Base-by-base conservation (phyloP, 2,888 invertebrate genomes). In the Amphipoea oculea region DNA sequence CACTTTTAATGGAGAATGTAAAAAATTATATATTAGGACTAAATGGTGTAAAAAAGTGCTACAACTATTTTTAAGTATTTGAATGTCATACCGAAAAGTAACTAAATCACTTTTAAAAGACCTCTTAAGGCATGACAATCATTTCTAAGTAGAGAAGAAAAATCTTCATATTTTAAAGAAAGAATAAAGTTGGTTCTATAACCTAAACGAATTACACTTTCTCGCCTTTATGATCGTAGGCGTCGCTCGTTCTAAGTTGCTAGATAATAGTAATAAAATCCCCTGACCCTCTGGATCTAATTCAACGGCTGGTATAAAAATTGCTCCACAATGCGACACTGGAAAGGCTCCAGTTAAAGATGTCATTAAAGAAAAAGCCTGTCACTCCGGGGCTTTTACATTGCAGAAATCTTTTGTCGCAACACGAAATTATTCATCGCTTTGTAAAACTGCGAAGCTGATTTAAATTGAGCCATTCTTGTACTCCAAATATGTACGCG, bases 371-470 rank as follows among this genome's bases (percentile, higher is more conserved):
- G 88, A 89, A 92, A 91, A 87, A 88, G 89, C 85, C 90, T 87
- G 90, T 88, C 91, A 88, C 90, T 91, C 83, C 76, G 76, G 79
- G 79, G 85, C 87, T 88, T 89, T 89, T 89, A 88, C 86, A 87
- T 88, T 91, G 90, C 88, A 90, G 78, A 85, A 89, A 89, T 89
- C 90, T 90, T 92, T 92, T 92, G 91, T 92, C 89, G 90, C 90
- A 90, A 90, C 90, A 91, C 85, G 86, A 89, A 89, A 89, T 90
- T 91, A 91, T 90, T 91, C 88, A 88, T 82, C 83, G 83, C 88
- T 90, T 89, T 90, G 88, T 89, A 86, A 81, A 84, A 86, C 79
- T 82, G 82, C 60, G 82, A 82, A 84, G 82, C 80, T 85, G 81
- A 86, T 88, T 90, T 86, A 89, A 89, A 89, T 89, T 87, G 78